phyloP scores from a whole-genome alignment of 2,888 invertebrate genomes.

The Brachypalpus laphriformis region DNA sequence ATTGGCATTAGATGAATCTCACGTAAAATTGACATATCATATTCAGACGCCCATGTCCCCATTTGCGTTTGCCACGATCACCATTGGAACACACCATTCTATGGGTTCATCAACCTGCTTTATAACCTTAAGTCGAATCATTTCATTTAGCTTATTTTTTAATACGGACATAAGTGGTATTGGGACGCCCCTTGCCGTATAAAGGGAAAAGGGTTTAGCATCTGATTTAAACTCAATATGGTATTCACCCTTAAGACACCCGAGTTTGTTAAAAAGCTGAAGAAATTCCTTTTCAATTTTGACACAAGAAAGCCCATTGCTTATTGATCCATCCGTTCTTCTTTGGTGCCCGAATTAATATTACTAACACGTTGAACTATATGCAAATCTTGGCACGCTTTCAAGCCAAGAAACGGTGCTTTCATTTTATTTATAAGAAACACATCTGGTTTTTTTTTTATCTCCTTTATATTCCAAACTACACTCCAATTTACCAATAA shows the following conservation, averaged over 20 bases:
- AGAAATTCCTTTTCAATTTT: neutral
- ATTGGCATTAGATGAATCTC: too few relatives aligned
- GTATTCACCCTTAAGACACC: neutral
- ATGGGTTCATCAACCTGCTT: constrained; percentile 33
- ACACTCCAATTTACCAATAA: too few relatives aligned
- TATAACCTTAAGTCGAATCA: constrained; percentile 31
- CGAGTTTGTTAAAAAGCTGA: neutral
- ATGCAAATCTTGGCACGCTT: too few relatives aligned
- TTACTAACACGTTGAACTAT: too few relatives aligned
- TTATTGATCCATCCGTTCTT: too few relatives aligned
- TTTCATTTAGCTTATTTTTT: neutral
- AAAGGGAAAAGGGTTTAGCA: neutral
- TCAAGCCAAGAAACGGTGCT: too few relatives aligned
- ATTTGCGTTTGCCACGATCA: constrained; percentile 28
- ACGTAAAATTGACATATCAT: too few relatives aligned
- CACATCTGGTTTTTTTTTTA: too few relatives aligned
- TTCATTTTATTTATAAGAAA: too few relatives aligned
- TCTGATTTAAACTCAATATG: neutral
- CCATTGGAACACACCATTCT: constrained; percentile 46
- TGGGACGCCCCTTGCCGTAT: neutral
- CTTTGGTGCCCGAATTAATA: too few relatives aligned
- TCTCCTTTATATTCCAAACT: too few relatives aligned
- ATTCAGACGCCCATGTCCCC: constrained; percentile 24
- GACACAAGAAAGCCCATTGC: too few relatives aligned
- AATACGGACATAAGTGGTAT: neutral